Percentiles rank a stretch among this genome's conserved stretches.
These are phyloP conservation scores for Tenthredo scrophulariae DNA, from an alignment of 2,888 invertebrate genomes.

Conservation along the genomic window DNA sequence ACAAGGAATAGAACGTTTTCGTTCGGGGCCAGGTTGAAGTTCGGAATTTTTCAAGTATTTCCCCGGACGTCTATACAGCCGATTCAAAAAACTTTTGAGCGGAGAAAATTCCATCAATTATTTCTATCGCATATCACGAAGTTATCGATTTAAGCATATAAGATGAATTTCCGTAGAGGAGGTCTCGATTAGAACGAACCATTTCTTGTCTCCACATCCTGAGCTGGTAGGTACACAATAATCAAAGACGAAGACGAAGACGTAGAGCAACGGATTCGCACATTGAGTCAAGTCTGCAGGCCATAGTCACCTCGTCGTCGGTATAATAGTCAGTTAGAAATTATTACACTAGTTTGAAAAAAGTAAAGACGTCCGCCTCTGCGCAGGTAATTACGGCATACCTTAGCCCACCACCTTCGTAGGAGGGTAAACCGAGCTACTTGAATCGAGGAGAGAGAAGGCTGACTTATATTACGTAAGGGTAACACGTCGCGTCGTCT, in stretches of 20 bases:
- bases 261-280: background rate
- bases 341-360: conserved; percentile 17
- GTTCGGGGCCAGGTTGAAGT: no score
- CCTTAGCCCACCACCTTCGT: conserved; percentile 5
- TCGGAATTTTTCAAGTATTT: no score
- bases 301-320: background rate
- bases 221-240: no score
- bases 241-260: background rate
- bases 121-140: no score
- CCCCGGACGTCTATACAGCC: no score
- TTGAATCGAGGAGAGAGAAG: background rate
- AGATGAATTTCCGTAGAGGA: no score
- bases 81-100: no score
- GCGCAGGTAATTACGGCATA: conserved; percentile 37
- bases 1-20: background rate
- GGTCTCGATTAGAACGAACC: no score
- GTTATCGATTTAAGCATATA: no score
- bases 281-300: background rate
- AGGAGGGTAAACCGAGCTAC: background rate
- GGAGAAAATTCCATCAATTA: no score
- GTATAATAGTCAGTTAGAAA: background rate
- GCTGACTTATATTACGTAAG: conserved; percentile 33
- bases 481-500: conserved; percentile 30
- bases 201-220: no score
- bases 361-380: conserved; percentile 9